Evolutionary conservation across 2,113 vertebrate species (phyloP).

Genomic region (Corythoichthys haematopterus): DNA sequence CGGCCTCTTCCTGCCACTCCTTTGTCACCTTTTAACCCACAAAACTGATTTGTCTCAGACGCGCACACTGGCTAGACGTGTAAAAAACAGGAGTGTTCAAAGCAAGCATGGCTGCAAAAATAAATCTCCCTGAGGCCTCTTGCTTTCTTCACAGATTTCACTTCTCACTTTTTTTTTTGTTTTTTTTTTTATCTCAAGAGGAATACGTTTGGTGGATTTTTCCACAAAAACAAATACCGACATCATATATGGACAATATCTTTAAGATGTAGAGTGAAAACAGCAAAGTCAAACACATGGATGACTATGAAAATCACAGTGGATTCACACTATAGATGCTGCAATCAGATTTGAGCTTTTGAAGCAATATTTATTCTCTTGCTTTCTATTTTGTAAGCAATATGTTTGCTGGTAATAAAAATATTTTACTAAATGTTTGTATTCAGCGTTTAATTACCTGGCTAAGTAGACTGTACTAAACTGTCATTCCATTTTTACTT

Average conservation of each 20-base stretch:
- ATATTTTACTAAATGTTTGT: no score
- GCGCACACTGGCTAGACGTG: background rate
- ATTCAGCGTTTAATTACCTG: no score
- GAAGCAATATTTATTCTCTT: no score
- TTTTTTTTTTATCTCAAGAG: background rate
- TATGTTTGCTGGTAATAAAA: no score
- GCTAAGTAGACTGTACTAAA: no score
- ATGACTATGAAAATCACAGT: no score
- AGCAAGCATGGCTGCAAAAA: slow-evolving; percentile 16
- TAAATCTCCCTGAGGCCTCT: slow-evolving; percentile 9
- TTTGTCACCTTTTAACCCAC: slow-evolving; percentile 14
- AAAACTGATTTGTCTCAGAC: slow-evolving; percentile 24
- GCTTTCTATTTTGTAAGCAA: no score
- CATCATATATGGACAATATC: background rate
- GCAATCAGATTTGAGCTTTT: no score
- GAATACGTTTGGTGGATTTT: background rate
- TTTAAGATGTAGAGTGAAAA: background rate
- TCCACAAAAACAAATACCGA: background rate
- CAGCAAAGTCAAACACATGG: background rate
- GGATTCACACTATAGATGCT: no score
- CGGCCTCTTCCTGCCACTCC: slow-evolving; percentile 44
- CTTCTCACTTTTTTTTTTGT: background rate
- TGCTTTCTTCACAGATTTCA: slow-evolving; percentile 17
- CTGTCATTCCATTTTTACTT: no score
- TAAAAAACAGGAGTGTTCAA: background rate